Percentiles rank a stretch among this genome's conserved stretches.
These are phyloP conservation scores for Acanthacorydalis orientalis DNA, from an alignment of 2,888 invertebrate species.

Conservation along the genomic window DNA sequence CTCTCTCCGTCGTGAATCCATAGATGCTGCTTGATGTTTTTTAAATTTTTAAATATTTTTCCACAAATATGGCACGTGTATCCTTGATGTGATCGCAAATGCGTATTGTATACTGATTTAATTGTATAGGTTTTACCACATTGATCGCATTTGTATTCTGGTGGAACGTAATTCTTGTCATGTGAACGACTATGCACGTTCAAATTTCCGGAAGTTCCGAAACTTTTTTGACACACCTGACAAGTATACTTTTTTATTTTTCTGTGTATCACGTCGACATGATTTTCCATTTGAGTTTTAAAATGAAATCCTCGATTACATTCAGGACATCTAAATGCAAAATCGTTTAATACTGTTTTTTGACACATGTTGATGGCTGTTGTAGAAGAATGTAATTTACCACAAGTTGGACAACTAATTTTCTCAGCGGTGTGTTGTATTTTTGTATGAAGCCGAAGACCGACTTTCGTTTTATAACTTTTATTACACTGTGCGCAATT, in stretches of 20 bases:
- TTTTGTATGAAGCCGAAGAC: not conserved
- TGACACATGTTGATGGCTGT: conserved; percentile 1
- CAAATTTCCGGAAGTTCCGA: conserved; percentile 6
- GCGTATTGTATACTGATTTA: conserved; percentile 10
- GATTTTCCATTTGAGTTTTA: conserved; percentile 13
- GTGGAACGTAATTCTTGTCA: conserved; percentile 12
- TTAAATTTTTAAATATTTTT: conserved; percentile 29
- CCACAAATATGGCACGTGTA: conserved; percentile 33
- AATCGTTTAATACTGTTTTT: conserved; percentile 7
- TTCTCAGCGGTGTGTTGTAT: not conserved
- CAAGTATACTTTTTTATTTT: conserved; percentile 8
- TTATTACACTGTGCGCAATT: conserved; percentile 37
- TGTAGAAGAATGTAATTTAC: not conserved
- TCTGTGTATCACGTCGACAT: conserved; percentile 10
- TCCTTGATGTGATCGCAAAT: conserved; percentile 14
- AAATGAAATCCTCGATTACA: conserved; percentile 12
- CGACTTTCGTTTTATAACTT: conserved; percentile 21
- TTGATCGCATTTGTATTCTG: conserved; percentile 16
- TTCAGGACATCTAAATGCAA: conserved; percentile 6
- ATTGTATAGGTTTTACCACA: conserved; percentile 19
- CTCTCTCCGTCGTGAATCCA: conserved; percentile 30
- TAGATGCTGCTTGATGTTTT: conserved; percentile 28
- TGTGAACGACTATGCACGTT: conserved; percentile 9
- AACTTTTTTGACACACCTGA: conserved; percentile 9
- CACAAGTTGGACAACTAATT: not conserved